Evolutionary conservation across 2,113 vertebrate genomes (phyloP).

Genomic region (Nettapus auritus): DNA sequence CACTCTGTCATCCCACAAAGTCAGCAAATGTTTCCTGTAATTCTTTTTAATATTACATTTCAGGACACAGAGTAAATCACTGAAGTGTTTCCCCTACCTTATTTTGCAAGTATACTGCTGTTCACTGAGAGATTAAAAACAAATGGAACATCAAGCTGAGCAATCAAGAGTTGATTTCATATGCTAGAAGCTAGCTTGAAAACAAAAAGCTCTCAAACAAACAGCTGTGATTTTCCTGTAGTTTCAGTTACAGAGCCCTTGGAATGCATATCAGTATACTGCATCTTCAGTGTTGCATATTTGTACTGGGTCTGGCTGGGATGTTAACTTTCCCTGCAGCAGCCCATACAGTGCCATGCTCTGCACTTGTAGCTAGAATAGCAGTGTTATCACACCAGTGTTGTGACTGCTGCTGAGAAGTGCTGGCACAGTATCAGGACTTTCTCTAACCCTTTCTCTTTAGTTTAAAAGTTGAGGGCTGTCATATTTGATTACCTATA

Average conservation of each 20-base stretch:
- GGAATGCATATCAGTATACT: neutral
- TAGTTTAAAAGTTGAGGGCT: neutral
- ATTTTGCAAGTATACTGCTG: constrained; percentile 14
- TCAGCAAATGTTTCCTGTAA: neutral
- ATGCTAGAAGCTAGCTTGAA: constrained; percentile 7
- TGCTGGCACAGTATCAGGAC: too few relatives aligned
- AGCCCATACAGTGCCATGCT: too few relatives aligned
- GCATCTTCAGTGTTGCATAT: neutral
- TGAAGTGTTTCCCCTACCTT: neutral
- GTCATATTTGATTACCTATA: neutral
- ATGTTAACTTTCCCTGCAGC: too few relatives aligned
- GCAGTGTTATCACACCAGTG: too few relatives aligned
- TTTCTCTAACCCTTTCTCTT: too few relatives aligned
- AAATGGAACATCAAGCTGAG: constrained; percentile 24
- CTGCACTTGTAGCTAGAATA: too few relatives aligned
- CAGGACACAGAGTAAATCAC: neutral
- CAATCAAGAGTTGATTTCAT: constrained; percentile 54
- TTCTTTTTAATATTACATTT: constrained; percentile 9
- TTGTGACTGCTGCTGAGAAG: too few relatives aligned
- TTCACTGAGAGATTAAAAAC: constrained; percentile 20
- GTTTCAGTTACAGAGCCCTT: neutral
- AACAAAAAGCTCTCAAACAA: constrained; percentile 44
- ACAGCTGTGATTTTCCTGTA: constrained; percentile 35
- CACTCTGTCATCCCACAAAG: constrained; percentile 9
- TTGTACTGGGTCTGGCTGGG: too few relatives aligned